Base-by-base conservation (phyloP, 1,140 invertebrate genomes). In the Nephila pilipes region DNA sequence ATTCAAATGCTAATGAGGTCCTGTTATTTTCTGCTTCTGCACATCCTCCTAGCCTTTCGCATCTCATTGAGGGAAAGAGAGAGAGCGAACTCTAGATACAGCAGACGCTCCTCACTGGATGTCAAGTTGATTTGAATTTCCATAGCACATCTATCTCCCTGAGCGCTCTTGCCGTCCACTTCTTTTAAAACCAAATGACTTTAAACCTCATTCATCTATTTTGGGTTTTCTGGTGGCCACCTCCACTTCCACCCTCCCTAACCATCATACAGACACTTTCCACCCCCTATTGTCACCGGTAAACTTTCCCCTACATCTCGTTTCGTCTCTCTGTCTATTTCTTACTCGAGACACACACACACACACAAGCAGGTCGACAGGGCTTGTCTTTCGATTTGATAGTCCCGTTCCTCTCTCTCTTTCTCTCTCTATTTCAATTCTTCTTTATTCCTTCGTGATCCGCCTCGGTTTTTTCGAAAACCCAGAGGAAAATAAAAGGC, bases 51-150 rank as follows among this genome's bases (percentile, higher is more conserved):
- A 12, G 46, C 22, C 81, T 75, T 87, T 29, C 69, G 85, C 92
- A 87, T 88, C 92, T 88, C 92, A 87, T 93, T 88, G 85, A 87
- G 83, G 46, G 46, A 46, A 46, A 46, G 63, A 91, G 80, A 60
- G 79, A 36, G 81, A 46, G 32, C 79, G 3, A 46, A 46, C 46
- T 46, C 55, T 58, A 89, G 38, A 38, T 69, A 65, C 57, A 20
- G 63, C 36, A 93, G 57, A 75, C 85, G 85, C 85, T 38, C 75
- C 25, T 22, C 87, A 79, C 55, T 89, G 87, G 83, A 93, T 90
- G 93, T 93, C 93, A 93, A 93, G 93, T 69, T 91, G 93, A 93
- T 93, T 91, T 90, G 93, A 93, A 93, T 93, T 91, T 93, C 93
- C 93, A 93, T 90, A 79, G 87, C 85, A 88, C 91, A 92, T 92